Conservation (phyloP, 2,797 vertebrate genomes). For the Tragelaphus eurycerus region DNA sequence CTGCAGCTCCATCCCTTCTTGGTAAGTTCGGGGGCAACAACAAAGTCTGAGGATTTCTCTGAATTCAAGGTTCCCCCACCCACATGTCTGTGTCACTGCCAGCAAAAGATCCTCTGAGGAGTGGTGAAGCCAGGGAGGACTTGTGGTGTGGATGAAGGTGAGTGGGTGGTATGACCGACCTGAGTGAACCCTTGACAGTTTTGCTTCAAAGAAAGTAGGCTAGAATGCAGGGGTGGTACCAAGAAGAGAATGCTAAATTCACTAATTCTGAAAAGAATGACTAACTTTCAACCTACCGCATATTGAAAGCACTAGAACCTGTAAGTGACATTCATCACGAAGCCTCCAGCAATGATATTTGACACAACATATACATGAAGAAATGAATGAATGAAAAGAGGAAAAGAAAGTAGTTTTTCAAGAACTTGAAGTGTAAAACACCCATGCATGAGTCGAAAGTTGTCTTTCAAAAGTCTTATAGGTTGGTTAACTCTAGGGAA, state of each 20-base stretch:
- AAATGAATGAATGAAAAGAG: background rate
- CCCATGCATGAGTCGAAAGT: background rate
- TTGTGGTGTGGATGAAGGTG: background rate
- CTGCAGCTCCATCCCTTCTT: background rate
- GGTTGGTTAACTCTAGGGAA: background rate
- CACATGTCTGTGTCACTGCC: background rate
- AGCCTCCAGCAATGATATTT: slow-evolving; percentile 27
- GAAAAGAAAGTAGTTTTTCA: slow-evolving; percentile 11
- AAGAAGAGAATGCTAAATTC: slow-evolving; percentile 1
- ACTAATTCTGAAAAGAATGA: background rate
- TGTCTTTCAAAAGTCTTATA: background rate
- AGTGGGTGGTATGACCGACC: slow-evolving; percentile 5
- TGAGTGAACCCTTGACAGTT: slow-evolving; percentile 33
- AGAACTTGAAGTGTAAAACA: background rate
- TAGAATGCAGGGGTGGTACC: background rate
- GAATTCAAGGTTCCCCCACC: background rate
- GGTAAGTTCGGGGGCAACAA: background rate
- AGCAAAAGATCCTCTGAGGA: background rate
- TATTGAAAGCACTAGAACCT: background rate
- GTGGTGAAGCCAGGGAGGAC: background rate
- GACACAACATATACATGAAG: background rate
- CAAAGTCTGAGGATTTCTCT: background rate
- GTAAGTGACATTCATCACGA: slow-evolving; percentile 14
- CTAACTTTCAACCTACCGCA: background rate
- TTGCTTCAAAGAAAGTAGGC: slow-evolving; percentile 50